Evolutionary conservation across 2,113 vertebrate species (phyloP), one percentile per base, ranked within the genome.

Genomic region (Chloebia gouldiae): DNA sequence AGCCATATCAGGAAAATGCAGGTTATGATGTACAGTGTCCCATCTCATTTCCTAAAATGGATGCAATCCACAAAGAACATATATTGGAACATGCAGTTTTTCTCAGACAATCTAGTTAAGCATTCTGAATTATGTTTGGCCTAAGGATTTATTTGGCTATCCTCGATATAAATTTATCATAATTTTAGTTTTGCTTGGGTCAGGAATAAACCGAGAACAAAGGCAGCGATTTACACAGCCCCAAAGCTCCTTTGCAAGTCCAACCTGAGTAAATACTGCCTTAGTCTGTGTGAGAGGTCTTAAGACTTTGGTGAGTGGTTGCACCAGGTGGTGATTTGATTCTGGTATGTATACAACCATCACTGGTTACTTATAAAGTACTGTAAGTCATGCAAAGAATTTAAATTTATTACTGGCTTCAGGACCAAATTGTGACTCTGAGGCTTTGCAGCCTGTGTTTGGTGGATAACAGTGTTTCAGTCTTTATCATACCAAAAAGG

Each of bases 1-100:
- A 73, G 19, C 23, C 21, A 47, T 91, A 93, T 82, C 83, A 94
- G 53, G 30, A 66, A 95, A 90, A 80, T 86, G 47, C 71, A 95
- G 84, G 57, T 91, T 91, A 85, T 65, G 24, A 8, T 82, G 54
- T 42, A 80, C 27, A 54, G 30, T 83, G 50, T 87, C 30, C 39
- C 20, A 31, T 73, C 6, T 87, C 30, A 76, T 76, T 70, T 93
- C 54, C 68, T 77, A 40, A 82, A 90, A 65, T n/a, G 28, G 60
- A 64, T 65, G 35, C 18, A 69, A 2, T 77, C 23, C 45, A 44
- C 14, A 63, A 72, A 72, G 33, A 69, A 18, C 16, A 10, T 16
- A 9, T 30, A 20, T 66, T 90, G 71, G 50, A 90, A 83, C 31
- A 23, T 54, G 23, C 13, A 51, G 25, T 80, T 75, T 15, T 53